phyloP scores from a whole-genome alignment of 64 coral and sea anemone species.

The Montipora capricornis region DNA sequence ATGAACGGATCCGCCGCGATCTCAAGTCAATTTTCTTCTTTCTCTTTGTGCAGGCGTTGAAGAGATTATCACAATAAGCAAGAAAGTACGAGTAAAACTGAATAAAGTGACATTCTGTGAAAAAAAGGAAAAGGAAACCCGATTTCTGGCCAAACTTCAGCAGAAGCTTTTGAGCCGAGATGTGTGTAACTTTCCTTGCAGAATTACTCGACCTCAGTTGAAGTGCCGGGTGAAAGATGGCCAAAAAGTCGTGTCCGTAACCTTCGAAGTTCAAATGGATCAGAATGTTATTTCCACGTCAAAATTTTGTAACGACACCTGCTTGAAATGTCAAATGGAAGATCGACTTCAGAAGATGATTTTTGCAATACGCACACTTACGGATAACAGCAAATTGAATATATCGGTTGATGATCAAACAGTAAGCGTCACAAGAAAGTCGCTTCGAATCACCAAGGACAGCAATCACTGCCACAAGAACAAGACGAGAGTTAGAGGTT shows the following conservation, averaged over 20 bases:
- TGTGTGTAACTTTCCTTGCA: slow-evolving; percentile 74
- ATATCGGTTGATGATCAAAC: slow-evolving; percentile 69
- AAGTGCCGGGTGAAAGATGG: slow-evolving; percentile 39
- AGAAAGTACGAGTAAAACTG: neutral
- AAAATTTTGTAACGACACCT: slow-evolving; percentile 74
- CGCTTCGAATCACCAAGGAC: slow-evolving; percentile 32
- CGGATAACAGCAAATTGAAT: slow-evolving; percentile 61
- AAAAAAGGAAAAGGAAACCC: neutral
- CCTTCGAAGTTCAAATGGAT: slow-evolving; percentile 75
- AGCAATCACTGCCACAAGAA: slow-evolving; percentile 15
- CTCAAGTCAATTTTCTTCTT: neutral
- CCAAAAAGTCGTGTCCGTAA: slow-evolving; percentile 37
- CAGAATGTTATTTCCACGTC: slow-evolving; percentile 44
- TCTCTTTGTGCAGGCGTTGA: neutral
- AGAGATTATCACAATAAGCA: slow-evolving; percentile 6
- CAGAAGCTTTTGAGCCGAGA: slow-evolving; percentile 60
- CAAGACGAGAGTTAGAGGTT: slow-evolving; percentile 36
- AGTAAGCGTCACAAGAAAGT: slow-evolving; percentile 33
- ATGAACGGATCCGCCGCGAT: neutral
- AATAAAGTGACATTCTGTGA: neutral
- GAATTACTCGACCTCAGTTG: slow-evolving; percentile 17
- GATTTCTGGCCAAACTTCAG: slow-evolving; percentile 50
- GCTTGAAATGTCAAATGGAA: slow-evolving; percentile 78
- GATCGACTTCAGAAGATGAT: slow-evolving; percentile 74
- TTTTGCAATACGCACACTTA: slow-evolving; percentile 53